Evolutionary conservation across 2,113 vertebrate species (phyloP), one percentile per base, ranked within the genome.

Genomic region (Chionomys nivalis): DNA sequence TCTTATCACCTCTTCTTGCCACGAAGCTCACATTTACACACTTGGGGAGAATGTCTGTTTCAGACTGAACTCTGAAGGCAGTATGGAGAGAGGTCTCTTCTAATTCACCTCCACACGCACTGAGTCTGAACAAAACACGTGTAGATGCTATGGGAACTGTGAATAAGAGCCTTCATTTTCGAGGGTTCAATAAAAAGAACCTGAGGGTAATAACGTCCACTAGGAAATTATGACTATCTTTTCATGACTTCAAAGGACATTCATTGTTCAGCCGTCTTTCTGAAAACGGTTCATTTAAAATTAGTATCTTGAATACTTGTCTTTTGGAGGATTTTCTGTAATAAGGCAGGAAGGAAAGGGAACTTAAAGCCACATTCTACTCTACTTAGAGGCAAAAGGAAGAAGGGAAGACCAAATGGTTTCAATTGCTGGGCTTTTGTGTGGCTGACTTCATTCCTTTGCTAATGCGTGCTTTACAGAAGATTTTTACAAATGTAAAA

Each of bases 401-500:
- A 83, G 23, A n/a, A 6, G 47, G 33, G 49, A 82, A 83, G 13
- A 5, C 72, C 19, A 42, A 63, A 36, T 24, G 65, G 36, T 79
- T 61, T 90, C 93, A 95, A 33, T 23, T 75, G 39, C 61, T 55
- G 12, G 13, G 82, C 10, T 14, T 87, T 9, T 13, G 9, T 81
- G n/a, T 65, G 44, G 90, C 65, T 96, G 93, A 6, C 63, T 79
- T 33, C 81, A 63, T 87, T 81, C 68, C 19, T 66, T 92, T 87
- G 28, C 44, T 96, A 81, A 87, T 33, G 47, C 17, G 44, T n/a
- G 19, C 65, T 68, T 96, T 94, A 70, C 21, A 91, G 63, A 12
- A 94, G 91, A 91, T 28, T 93, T 63, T 93, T 63, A 87, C 33
- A 88, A 90, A 96, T 70, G 81, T 90, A 95, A 76, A 79, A 92